These are phyloP conservation scores for Prostheceraeus crozeri DNA, from an alignment of 2,888 invertebrate species.

Conservation along the genomic window DNA sequence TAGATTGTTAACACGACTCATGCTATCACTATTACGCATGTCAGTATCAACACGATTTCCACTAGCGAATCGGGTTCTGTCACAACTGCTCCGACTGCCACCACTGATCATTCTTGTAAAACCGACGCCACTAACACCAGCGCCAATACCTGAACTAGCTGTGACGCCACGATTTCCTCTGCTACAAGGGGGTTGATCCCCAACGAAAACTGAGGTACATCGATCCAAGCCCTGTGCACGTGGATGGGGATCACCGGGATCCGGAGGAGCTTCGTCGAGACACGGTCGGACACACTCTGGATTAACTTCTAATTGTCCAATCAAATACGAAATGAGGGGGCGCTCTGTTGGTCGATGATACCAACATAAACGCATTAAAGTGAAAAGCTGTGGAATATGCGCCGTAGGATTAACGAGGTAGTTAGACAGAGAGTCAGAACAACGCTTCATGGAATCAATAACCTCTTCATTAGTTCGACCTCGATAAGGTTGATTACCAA, in stretches of 20 bases:
- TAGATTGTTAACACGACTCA: no score
- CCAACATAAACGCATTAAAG: conserved; percentile 21
- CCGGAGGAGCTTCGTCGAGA: conserved; percentile 30
- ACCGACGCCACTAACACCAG: no score
- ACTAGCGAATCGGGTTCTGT: no score
- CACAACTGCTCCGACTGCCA: no score
- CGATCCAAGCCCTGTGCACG: no score
- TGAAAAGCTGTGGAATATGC: not conserved
- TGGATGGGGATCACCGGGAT: not conserved
- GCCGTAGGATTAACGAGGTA: conserved; percentile 1
- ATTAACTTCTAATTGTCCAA: conserved; percentile 27
- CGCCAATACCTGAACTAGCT: no score
- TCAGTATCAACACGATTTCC: no score
- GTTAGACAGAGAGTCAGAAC: not conserved
- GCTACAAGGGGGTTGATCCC: no score
- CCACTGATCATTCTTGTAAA: no score
- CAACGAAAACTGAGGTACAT: no score
- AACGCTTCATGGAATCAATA: conserved; percentile 29
- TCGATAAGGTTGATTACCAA: conserved; percentile 30
- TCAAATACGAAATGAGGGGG: conserved; percentile 25
- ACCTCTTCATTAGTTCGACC: conserved; percentile 30
- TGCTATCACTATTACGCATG: no score
- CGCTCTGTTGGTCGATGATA: conserved; percentile 20
- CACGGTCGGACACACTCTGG: conserved; percentile 32
- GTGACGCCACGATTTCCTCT: no score